A percentile compares a stretch with the other conserved stretches of the same genome.
Conservation (phyloP, 2,113 vertebrate genomes). For the Rhinoderma darwinii region DNA sequence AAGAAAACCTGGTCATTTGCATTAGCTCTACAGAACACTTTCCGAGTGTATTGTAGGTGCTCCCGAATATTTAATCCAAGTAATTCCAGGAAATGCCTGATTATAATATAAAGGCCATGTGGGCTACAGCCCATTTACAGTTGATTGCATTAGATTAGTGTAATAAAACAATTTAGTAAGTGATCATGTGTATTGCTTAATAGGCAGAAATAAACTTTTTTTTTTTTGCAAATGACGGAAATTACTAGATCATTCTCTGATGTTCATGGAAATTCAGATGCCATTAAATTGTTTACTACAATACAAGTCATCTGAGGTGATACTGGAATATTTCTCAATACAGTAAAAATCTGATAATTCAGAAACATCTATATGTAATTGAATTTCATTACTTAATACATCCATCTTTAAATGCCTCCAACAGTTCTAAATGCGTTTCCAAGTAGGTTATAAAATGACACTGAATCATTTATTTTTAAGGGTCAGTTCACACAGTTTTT, state of each 20-base stretch:
- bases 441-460: no score
- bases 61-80: slow-evolving; percentile 46
- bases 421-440: no score
- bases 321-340: background rate
- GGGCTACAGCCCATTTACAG: slow-evolving; percentile 42
- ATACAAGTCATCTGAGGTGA: background rate
- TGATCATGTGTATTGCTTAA: slow-evolving; percentile 31
- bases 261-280: slow-evolving; percentile 15
- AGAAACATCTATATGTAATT: background rate
- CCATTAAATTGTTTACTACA: slow-evolving; percentile 23
- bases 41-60: slow-evolving; percentile 14
- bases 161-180: slow-evolving; percentile 34
- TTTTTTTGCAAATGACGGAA: slow-evolving; percentile 14
- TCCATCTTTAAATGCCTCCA: no score
- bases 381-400: background rate
- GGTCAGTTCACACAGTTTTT: no score
- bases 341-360: background rate
- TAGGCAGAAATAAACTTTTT: slow-evolving; percentile 20
- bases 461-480: no score
- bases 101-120: slow-evolving; percentile 55
- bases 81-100: slow-evolving; percentile 52
- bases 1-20: slow-evolving; percentile 33
- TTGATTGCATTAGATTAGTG: slow-evolving; percentile 28
- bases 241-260: slow-evolving; percentile 27
- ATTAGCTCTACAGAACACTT: slow-evolving; percentile 40